Evolutionary conservation across 2,113 vertebrate species (phyloP).

Genomic region (Struthio camelus): DNA sequence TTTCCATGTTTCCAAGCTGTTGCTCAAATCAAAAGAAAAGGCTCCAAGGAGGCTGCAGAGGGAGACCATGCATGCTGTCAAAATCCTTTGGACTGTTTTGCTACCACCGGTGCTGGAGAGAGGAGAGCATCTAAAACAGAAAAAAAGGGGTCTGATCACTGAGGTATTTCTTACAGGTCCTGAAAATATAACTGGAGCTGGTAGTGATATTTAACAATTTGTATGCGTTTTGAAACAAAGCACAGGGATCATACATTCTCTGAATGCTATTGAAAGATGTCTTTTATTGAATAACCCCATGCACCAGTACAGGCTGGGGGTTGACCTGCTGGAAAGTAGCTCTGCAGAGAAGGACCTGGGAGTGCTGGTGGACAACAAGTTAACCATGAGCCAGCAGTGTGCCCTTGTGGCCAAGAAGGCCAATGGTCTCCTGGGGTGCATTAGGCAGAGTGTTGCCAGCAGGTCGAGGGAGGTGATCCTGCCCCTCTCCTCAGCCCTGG

Average conservation of each 20-base stretch:
- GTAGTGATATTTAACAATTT: background rate
- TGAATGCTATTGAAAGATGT: background rate
- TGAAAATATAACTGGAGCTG: background rate
- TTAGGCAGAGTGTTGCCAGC: too few species aligned
- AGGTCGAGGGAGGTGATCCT: too few species aligned
- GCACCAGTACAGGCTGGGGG: too few species aligned
- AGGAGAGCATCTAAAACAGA: conserved; percentile 57
- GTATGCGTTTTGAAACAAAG: background rate
- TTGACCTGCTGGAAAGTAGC: too few species aligned
- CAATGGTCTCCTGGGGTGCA: too few species aligned
- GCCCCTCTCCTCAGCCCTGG: too few species aligned
- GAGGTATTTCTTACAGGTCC: background rate
- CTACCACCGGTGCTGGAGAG: conserved; percentile 50
- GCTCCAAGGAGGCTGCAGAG: conserved; percentile 81
- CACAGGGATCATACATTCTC: background rate
- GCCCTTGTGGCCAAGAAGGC: too few species aligned
- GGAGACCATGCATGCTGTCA: conserved; percentile 79
- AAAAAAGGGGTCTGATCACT: background rate
- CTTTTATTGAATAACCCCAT: too few species aligned
- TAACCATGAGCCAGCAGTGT: too few species aligned
- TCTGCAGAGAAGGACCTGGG: too few species aligned
- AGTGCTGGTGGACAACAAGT: too few species aligned
- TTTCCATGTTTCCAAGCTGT: conserved; percentile 73
- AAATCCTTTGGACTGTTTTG: conserved; percentile 76
- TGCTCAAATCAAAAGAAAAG: conserved; percentile 77